Conservation (phyloP, 2,797 vertebrate genomes). For the Myripristis murdjan region DNA sequence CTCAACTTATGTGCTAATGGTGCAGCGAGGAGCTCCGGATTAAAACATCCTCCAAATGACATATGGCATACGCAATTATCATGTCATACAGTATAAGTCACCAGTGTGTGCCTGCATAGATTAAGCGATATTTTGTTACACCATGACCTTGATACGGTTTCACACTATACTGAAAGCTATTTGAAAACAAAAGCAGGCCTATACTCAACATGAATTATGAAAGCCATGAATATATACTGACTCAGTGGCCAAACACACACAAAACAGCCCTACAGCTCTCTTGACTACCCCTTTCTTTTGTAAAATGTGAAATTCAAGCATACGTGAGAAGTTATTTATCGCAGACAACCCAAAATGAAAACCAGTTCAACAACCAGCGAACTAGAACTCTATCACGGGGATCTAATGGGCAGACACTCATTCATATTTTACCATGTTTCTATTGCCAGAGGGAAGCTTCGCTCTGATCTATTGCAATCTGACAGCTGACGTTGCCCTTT, state of each 20-base stretch:
- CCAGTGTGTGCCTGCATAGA: background rate
- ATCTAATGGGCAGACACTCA: slow-evolving; percentile 1
- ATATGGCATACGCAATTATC: background rate
- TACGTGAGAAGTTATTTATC: background rate
- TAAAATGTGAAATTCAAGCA: background rate
- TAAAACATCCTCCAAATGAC: slow-evolving; percentile 12
- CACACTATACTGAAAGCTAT: background rate
- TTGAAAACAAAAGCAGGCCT: background rate
- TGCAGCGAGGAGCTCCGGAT: slow-evolving; percentile 17
- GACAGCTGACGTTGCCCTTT: background rate
- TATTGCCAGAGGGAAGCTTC: background rate
- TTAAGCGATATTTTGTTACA: background rate
- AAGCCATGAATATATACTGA: background rate
- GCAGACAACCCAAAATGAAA: slow-evolving; percentile 3
- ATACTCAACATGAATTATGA: no score
- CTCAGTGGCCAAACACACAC: background rate
- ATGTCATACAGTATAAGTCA: background rate
- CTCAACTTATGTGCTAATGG: slow-evolving; percentile 1
- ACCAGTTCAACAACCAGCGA: background rate
- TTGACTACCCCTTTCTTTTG: background rate
- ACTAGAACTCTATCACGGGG: background rate
- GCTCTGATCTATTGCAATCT: background rate
- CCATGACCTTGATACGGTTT: background rate
- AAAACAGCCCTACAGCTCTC: background rate
- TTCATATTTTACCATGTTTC: slow-evolving; percentile 26